phyloP scores from a whole-genome alignment of 2,797 vertebrate genomes.

The Smutsia temminckii region DNA sequence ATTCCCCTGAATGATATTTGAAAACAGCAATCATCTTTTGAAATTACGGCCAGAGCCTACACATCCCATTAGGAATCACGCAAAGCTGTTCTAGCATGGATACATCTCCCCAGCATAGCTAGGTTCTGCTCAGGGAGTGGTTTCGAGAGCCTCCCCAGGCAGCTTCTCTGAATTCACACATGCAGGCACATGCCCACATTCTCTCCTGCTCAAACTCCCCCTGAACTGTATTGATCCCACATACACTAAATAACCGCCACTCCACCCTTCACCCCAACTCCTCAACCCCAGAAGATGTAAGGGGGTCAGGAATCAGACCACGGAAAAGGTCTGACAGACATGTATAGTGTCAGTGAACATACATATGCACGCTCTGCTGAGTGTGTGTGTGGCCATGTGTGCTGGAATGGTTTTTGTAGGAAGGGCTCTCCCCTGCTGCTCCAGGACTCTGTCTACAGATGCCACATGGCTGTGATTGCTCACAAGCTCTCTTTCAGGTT shows the following conservation, averaged over 20 bases:
- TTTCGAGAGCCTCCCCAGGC: background rate
- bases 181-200: background rate
- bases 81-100: background rate
- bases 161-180: background rate
- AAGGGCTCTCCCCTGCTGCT: background rate
- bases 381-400: background rate
- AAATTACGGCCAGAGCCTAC: background rate
- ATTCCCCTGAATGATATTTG: slow-evolving; percentile 37
- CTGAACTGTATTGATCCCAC: background rate
- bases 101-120: background rate
- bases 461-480: background rate
- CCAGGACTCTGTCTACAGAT: background rate
- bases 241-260: background rate
- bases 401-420: background rate
- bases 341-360: background rate
- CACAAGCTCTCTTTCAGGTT: background rate
- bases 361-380: background rate
- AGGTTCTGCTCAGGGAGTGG: background rate
- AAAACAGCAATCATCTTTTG: background rate
- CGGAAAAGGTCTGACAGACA: background rate
- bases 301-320: background rate
- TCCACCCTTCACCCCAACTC: background rate
- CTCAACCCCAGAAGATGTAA: background rate
- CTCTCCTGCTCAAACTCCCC: background rate
- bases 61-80: background rate